Evolutionary conservation across 2,797 vertebrate species (phyloP), one percentile per base, ranked within the genome.

Genomic region (Stomatorhinus walkeri): DNA sequence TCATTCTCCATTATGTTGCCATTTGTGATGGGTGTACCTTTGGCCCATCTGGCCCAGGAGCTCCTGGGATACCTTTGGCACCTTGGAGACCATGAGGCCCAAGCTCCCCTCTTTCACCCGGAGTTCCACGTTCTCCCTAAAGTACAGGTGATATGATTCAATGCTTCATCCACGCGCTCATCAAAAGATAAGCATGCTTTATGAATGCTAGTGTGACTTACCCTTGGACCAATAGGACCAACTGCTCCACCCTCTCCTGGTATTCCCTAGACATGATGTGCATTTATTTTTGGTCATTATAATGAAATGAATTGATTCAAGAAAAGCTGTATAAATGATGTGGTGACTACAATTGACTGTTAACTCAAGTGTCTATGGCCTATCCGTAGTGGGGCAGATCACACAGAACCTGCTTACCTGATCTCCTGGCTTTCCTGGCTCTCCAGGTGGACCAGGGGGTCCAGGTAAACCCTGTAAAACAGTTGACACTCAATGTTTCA

Each of bases 111-210:
- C 98, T 96, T 92, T 99, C 98, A 1, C 98, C 98, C 19, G 98
- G 98, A 93, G 97, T 97, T 91, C 98, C 98, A 91, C 98, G 97
- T 91, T 99, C 98, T 91, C 98, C 98, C 98, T 99, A 89, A 2
- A 49, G 68, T 14, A 89, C 12, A 61, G 88, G n/a, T 40, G 4
- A 49, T 24, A 81, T 24, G 10, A 19, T 46, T 56, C 24, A 48
- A 28, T 52, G 61, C 68, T 46, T 2, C 36, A 84, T 12, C 2
- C 61, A 46, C 81, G 36, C 19, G 4, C 5, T 46, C 5, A 7
- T 68, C 72, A 49, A 40, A 5, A 68, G 49, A 59, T 40, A 36
- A 8, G 76, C 54, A 54, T 79, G 16, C 32, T 43, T 28, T 79
- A 91, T 88, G 14, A 40, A 54, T 85, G 56, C 79, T 9, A 87